Evolutionary conservation across 2,113 vertebrate species (phyloP).

Genomic region (Lasiurus cinereus): DNA sequence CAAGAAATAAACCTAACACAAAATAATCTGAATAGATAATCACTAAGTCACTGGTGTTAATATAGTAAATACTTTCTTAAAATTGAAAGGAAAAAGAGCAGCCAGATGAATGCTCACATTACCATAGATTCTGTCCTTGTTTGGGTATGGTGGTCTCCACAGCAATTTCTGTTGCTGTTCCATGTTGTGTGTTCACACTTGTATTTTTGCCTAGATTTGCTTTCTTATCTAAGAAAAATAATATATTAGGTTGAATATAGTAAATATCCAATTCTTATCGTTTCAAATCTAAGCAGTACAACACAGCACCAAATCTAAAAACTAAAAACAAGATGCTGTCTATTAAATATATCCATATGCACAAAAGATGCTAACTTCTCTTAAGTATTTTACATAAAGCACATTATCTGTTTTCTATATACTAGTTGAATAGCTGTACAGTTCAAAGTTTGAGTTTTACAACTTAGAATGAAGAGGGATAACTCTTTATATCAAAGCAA

Average conservation of each 20-base stretch:
- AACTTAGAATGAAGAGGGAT: neutral
- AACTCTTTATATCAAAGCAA: neutral
- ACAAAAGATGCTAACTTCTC: neutral
- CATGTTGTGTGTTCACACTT: conserved; percentile 87
- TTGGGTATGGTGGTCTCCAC: conserved; percentile 95
- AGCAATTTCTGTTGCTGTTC: conserved; percentile 85
- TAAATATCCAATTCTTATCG: neutral
- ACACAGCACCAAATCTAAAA: neutral
- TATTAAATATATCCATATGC: neutral
- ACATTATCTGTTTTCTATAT: neutral
- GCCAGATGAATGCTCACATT: conserved; percentile 57
- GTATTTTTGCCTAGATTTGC: conserved; percentile 87
- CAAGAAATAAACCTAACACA: conserved; percentile 45
- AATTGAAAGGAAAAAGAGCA: conserved; percentile 12
- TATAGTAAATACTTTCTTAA: conserved; percentile 4
- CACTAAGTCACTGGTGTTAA: neutral
- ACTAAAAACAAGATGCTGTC: neutral
- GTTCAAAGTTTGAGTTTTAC: neutral
- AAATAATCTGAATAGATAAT: neutral
- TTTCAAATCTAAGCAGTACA: conserved; percentile 47
- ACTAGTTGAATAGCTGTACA: neutral
- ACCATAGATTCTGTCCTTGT: conserved; percentile 98
- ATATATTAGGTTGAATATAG: conserved; percentile 43
- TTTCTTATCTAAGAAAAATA: conserved; percentile 84
- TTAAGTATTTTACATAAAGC: neutral